Evolutionary conservation across 2,888 invertebrate species (phyloP).

Genomic region (Doris montereyensis): DNA sequence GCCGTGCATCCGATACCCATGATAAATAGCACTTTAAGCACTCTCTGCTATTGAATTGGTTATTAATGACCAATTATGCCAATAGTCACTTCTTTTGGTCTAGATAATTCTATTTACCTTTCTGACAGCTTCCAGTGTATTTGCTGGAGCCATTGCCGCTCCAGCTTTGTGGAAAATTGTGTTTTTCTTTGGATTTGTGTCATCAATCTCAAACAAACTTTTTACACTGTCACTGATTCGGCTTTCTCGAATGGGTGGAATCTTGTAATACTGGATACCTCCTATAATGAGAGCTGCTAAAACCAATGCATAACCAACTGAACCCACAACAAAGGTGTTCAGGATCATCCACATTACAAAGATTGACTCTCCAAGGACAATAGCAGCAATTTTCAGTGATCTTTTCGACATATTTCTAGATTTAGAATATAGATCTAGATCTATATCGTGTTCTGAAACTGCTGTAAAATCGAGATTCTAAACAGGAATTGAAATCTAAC

Average conservation of each 20-base stretch:
- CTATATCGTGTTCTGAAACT: too few species aligned
- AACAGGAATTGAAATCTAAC: too few species aligned
- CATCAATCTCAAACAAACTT: conserved; percentile 18
- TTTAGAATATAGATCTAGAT: too few species aligned
- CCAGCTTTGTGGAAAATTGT: conserved; percentile 83
- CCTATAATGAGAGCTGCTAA: not conserved
- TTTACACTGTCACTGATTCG: conserved; percentile 10
- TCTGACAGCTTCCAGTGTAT: conserved; percentile 83
- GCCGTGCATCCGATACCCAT: too few species aligned
- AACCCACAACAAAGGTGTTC: conserved; percentile 22
- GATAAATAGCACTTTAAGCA: too few species aligned
- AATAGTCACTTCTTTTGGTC: too few species aligned
- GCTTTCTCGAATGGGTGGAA: conserved; percentile 3
- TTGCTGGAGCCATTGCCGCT: conserved; percentile 85
- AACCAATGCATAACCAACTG: not conserved
- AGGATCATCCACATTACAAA: conserved; percentile 27
- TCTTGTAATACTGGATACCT: conserved; percentile 10
- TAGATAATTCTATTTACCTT: conserved; percentile 64
- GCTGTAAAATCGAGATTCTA: too few species aligned
- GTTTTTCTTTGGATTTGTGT: conserved; percentile 18
- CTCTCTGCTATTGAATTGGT: too few species aligned
- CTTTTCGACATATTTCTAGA: too few species aligned
- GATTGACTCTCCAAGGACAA: not conserved
- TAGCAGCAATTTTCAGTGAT: not conserved
- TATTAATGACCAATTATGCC: too few species aligned